Evolutionary conservation across 2,797 vertebrate genomes (phyloP), one percentile per base, ranked within the genome.

Genomic region (Aldrovandia affinis): DNA sequence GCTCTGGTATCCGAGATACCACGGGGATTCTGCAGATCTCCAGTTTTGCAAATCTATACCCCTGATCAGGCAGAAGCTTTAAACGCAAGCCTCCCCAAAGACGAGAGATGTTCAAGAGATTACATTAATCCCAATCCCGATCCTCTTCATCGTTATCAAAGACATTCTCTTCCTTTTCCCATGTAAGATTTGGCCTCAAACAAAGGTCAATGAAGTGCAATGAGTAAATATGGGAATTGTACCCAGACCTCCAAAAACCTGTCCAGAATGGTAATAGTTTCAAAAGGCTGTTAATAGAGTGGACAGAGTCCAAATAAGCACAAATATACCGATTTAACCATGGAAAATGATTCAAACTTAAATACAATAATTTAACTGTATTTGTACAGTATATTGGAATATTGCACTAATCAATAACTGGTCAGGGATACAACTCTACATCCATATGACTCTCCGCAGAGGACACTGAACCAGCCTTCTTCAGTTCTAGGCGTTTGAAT

Each of bases 51-150:
- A 70, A 70, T 70, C 63, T 63, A 68, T 81, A 28, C 44, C 59
- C 33, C 39, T 47, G 57, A 84, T 70, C 78, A 70, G 33, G 20
- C 83, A 52, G 25, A 84, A 63, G 68, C 55, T 52, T 61, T 78
- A 15, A 83, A 78, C 20, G 63, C 54, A 78, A 78, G 47, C 44
- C 33, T 68, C 78, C 14, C 30, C 14, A 22, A 54, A 65, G 61
- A 44, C 70, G 59, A 70, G 47, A 68, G 44, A 80, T 54, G 78
- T 9, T 79, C 44, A 63, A 65, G 78, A 65, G 33, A 70, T 50
- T 25, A 80, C 47, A 80, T 52, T 42, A 70, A 15, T 33, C 7
- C 83, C 33, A 84, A 54, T 84, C 63, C 77, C 44, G 68, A 6
- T 78, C 1, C 8, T 25, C 30, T 65, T 47, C 54, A 83, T 78